These are phyloP conservation scores for Oophaga pumilio DNA, from an alignment of 2,113 vertebrate species.

Conservation along the genomic window DNA sequence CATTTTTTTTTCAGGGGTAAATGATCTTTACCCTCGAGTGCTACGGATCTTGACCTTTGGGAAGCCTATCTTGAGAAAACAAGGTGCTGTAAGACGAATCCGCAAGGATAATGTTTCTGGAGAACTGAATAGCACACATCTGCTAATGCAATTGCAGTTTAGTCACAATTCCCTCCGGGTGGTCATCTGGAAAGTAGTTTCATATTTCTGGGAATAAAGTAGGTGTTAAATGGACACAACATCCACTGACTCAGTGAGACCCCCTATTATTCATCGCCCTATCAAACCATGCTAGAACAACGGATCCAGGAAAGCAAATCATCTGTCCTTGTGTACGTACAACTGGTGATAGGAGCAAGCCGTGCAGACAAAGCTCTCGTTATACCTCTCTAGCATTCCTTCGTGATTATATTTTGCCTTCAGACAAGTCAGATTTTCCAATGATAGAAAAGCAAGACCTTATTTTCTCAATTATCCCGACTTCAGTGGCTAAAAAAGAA, in stretches of 20 bases:
- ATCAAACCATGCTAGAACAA: not conserved
- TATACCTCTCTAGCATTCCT: slow-evolving; percentile 7
- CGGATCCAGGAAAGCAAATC: not conserved
- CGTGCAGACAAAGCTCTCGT: slow-evolving; percentile 33
- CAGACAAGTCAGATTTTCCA: slow-evolving; percentile 44
- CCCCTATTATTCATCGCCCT: not conserved
- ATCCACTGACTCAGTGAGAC: not conserved
- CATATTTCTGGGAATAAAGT: slow-evolving; percentile 40
- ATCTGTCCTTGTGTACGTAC: not conserved
- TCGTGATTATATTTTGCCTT: slow-evolving; percentile 12
- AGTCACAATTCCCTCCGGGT: slow-evolving; percentile 10
- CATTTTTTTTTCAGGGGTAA: not conserved
- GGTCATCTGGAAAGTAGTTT: slow-evolving; percentile 28
- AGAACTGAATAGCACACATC: slow-evolving; percentile 23
- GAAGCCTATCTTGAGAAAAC: not conserved
- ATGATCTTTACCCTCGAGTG: slow-evolving; percentile 8
- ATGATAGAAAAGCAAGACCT: not conserved
- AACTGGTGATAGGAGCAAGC: not conserved
- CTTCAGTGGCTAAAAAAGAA: not conserved
- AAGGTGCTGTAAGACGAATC: not conserved
- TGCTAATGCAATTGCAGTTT: slow-evolving; percentile 27
- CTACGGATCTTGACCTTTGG: not conserved
- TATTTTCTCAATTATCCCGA: slow-evolving; percentile 34
- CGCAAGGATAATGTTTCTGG: not conserved
- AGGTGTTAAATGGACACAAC: slow-evolving; percentile 14